Evolutionary conservation across 53 echinoderm and acorn worm genomes (phyloP), one percentile per base, ranked within the genome.

Genomic region (Antedon mediterranea): DNA sequence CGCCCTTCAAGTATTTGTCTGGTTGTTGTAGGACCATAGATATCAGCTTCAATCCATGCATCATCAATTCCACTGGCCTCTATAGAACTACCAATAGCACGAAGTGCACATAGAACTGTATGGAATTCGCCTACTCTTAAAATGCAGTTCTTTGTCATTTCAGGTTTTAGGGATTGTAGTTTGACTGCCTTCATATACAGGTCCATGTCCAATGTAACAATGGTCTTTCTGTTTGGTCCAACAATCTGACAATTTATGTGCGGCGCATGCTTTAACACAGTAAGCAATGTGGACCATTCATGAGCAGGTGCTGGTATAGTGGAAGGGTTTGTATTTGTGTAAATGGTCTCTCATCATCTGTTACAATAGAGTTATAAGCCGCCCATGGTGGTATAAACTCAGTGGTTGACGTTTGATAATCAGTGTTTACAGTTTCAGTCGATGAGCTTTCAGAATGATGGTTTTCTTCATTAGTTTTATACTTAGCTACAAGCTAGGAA

Each of bases 131-230:
- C 82, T n/a, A n/a, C n/a, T n/a, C 33, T 30, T 29, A n/a, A n/a
- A n/a, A n/a, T n/a, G 75, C 82, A 82, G n/a, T 34, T 79, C 31
- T 79, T 78, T 70, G 78, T 78, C 31, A 82, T 82, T 43, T 82
- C 43, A n/a, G 28, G 71, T 43, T 78, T 34, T 29, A 87, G 71
- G 32, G 34, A 83, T 34, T 79, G 34, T 29, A 83, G 80, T 71
- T 87, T 87, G 20, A 78, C 4, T 31, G 42, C 87, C 32, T 76
- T 83, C 28, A 71, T 82, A 43, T 87, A 87, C n/a, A 87, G 74
- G 44, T 87, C 83, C 83, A 87, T 87, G 31, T 83, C 79, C n/a
- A n/a, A n/a, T n/a, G n/a, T n/a, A 28, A 83, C 71, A 33, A 82
- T 14, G 31, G 80, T 32, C 27, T 32, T 32, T 26, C 32, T 43